Conservation (phyloP, 2,113 vertebrate genomes). For the Prolemur simus region DNA sequence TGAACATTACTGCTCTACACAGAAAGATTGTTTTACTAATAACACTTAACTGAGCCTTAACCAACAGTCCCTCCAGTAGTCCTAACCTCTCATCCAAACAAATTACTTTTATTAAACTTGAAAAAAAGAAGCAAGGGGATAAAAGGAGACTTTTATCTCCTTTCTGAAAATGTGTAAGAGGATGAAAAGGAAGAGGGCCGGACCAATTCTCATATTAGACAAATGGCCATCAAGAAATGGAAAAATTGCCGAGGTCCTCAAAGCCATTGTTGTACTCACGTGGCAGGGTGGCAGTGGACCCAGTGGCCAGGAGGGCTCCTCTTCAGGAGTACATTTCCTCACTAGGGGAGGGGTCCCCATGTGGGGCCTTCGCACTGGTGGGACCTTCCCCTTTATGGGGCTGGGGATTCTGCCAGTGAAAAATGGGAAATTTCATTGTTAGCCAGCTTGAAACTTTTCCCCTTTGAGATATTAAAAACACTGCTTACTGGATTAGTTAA, state of each 20-base stretch:
- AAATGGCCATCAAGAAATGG: background rate
- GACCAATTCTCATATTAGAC: background rate
- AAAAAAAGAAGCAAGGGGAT: background rate
- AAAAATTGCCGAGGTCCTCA: background rate
- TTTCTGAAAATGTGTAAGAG: conserved; percentile 1
- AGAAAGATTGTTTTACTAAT: background rate
- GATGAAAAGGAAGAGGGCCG: background rate
- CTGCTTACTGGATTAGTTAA: conserved; percentile 49
- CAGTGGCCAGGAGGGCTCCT: conserved; percentile 36
- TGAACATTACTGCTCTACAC: background rate
- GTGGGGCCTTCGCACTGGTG: conserved; percentile 60
- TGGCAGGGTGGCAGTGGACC: conserved; percentile 11
- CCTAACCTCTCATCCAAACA: background rate
- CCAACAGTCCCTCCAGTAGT: background rate
- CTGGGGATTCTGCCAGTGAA: conserved; percentile 65
- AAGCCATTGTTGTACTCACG: conserved; percentile 31
- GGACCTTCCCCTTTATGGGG: conserved; percentile 57
- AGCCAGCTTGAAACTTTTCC: conserved; percentile 48
- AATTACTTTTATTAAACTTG: background rate
- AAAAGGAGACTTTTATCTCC: background rate
- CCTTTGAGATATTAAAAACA: conserved; percentile 42
- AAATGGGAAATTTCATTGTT: conserved; percentile 59
- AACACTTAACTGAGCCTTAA: background rate
- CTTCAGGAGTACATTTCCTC: conserved; percentile 39
- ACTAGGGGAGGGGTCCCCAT: conserved; percentile 19